Evolutionary conservation across 2,113 vertebrate species (phyloP).

Genomic region (Cyanoderma ruficeps): DNA sequence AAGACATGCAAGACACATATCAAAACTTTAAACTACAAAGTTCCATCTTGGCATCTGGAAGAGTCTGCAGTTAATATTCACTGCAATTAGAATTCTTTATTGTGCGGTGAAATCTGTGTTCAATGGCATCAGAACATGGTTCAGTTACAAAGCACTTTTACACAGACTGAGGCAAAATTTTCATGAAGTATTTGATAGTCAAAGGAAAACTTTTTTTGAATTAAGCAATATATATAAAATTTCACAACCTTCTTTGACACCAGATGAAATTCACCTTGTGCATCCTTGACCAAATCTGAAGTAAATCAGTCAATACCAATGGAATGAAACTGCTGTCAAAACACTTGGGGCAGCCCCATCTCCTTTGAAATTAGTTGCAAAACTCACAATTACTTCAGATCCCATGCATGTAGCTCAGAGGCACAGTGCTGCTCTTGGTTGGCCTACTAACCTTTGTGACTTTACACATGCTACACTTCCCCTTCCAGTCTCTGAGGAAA

Average conservation of each 20-base stretch:
- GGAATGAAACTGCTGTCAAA: not conserved
- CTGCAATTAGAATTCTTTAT: not conserved
- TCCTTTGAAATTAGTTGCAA: not conserved
- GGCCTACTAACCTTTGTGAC: constrained; percentile 52
- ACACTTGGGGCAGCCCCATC: not conserved
- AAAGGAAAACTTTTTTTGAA: not conserved
- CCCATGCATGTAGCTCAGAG: not conserved
- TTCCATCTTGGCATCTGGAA: not conserved
- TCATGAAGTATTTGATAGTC: not conserved
- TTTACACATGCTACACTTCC: not conserved
- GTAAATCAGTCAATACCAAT: not conserved
- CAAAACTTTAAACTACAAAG: not conserved
- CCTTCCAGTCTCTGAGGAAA: constrained; percentile 36
- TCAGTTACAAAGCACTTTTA: not conserved
- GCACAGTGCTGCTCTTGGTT: not conserved
- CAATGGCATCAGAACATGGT: not conserved
- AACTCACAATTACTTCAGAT: not conserved
- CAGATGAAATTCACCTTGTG: not conserved
- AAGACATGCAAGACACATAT: not conserved
- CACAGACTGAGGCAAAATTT: not conserved
- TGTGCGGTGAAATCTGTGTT: not conserved
- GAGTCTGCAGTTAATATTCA: not conserved
- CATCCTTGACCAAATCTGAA: not conserved
- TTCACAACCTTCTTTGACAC: not conserved
- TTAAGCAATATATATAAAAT: not conserved